Conservation (phyloP, 2,113 vertebrate genomes). For the Tringa solitaria region DNA sequence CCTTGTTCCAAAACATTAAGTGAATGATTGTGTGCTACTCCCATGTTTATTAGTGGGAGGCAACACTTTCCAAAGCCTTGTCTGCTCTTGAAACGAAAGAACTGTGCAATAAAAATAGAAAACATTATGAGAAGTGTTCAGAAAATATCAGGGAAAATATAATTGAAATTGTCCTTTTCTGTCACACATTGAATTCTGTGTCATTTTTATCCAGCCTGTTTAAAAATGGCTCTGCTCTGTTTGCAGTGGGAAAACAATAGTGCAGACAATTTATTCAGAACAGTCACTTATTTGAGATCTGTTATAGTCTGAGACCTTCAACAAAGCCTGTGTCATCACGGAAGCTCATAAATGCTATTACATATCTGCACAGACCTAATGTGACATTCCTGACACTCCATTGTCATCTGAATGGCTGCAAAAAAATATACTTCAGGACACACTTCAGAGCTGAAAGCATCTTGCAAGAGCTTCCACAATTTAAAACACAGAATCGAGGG, state of each 20-base stretch:
- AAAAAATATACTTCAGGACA: background rate
- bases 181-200: background rate
- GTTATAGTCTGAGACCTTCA: background rate
- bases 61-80: background rate
- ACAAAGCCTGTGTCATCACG: background rate
- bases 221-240: slow-evolving; percentile 32
- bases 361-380: background rate
- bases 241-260: slow-evolving; percentile 39
- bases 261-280: slow-evolving; percentile 12
- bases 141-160: background rate
- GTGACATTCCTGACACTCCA: background rate
- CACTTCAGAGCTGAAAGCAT: background rate
- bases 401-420: background rate
- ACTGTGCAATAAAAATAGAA: background rate
- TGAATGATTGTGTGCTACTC: background rate
- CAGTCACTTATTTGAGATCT: slow-evolving; percentile 26
- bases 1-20: slow-evolving; percentile 19
- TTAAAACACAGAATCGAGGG: background rate
- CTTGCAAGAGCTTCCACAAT: background rate
- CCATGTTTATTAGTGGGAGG: background rate
- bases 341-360: background rate
- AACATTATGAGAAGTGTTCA: background rate
- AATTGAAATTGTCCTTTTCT: background rate
- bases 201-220: slow-evolving; percentile 6
- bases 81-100: background rate